Conservation (phyloP, 2,888 invertebrate genomes). For the Orchestes rusci region DNA sequence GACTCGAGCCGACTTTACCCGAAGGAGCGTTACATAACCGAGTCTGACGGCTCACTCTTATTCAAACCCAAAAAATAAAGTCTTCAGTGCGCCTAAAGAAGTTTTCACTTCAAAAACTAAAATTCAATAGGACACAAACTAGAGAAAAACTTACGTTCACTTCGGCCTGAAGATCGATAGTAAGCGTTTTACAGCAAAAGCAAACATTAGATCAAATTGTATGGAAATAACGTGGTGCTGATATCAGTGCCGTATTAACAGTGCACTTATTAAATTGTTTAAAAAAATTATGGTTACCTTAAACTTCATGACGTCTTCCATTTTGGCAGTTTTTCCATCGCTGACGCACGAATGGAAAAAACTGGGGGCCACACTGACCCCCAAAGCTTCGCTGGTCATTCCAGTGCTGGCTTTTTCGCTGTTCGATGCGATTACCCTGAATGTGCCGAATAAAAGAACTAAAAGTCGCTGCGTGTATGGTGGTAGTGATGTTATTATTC, state of each 20-base stretch:
- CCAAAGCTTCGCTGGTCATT: conserved; percentile 92
- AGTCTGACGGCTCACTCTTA: no score
- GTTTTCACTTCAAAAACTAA: no score
- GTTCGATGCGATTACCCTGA: conserved; percentile 88
- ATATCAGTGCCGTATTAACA: no score
- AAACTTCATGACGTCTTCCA: conserved; percentile 92
- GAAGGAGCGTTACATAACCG: no score
- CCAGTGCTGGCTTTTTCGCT: conserved; percentile 84
- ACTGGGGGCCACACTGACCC: conserved; percentile 92
- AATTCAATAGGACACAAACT: no score
- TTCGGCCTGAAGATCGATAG: conserved; percentile 56
- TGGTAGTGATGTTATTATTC: conserved; percentile 81
- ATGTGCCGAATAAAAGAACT: conserved; percentile 94
- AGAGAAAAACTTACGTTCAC: conserved; percentile 58
- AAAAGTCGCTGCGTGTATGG: conserved; percentile 86
- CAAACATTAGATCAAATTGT: conserved; percentile 26
- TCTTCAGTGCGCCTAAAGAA: no score
- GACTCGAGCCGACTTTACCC: no score
- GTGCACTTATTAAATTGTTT: background rate
- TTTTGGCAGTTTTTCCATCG: conserved; percentile 88
- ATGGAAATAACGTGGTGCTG: no score
- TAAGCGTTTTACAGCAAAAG: conserved; percentile 45
- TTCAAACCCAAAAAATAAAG: no score
- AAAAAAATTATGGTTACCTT: conserved; percentile 58
- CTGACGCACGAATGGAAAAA: conserved; percentile 95